Percentiles rank a stretch among this genome's conserved stretches.
Evolutionary conservation across 2,888 invertebrate genomes (phyloP).

Genomic region (Archips crataeganus): DNA sequence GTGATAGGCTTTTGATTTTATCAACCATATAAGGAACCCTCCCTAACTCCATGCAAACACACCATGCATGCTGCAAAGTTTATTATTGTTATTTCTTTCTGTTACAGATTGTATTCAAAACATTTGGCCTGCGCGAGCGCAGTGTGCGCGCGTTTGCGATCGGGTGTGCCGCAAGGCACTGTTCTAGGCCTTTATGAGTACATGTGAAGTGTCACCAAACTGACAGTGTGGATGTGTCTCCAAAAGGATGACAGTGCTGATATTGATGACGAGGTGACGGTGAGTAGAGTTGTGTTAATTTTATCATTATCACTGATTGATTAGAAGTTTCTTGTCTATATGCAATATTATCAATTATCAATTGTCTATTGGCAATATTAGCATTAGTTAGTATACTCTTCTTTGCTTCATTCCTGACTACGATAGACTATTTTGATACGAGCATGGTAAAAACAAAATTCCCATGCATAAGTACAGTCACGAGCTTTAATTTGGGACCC

Average conservation of each 20-base stretch:
- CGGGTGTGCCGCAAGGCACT: slow-evolving; percentile 72
- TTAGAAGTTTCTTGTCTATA: no score
- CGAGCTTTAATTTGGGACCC: no score
- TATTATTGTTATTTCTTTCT: slow-evolving; percentile 84
- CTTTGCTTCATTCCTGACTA: no score
- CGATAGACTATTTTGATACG: no score
- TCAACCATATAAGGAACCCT: slow-evolving; percentile 50
- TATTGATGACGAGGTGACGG: slow-evolving; percentile 74
- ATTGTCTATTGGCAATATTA: not conserved
- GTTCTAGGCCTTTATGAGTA: slow-evolving; percentile 52
- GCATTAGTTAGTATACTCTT: no score
- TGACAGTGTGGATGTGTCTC: slow-evolving; percentile 79
- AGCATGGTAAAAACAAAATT: no score
- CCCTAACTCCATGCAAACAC: slow-evolving; percentile 56
- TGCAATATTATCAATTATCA: no score
- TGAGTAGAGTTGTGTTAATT: slow-evolving; percentile 53
- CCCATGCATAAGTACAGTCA: no score
- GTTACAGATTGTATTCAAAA: slow-evolving; percentile 85
- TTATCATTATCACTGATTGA: not conserved
- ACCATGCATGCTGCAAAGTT: slow-evolving; percentile 63
- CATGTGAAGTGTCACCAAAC: slow-evolving; percentile 55
- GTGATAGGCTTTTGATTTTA: slow-evolving; percentile 54
- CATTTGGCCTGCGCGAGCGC: slow-evolving; percentile 68
- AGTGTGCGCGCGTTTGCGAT: slow-evolving; percentile 67
- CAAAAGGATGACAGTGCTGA: slow-evolving; percentile 77